phyloP scores from a whole-genome alignment of 2,888 invertebrate species.

The Sinopyrophorus schimmeli region DNA sequence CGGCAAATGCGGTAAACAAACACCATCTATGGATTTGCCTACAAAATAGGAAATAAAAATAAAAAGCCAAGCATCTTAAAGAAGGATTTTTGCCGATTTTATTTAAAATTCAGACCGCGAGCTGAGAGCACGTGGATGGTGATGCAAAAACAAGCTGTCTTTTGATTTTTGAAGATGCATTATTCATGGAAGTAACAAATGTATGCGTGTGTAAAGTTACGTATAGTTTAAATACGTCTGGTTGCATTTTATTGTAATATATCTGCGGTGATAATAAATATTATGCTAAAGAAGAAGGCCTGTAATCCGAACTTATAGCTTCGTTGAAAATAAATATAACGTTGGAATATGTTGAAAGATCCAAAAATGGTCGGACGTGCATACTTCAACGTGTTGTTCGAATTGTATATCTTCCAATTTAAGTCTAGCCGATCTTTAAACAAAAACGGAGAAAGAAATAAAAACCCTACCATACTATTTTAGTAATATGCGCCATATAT shows the following conservation, averaged over 20 bases:
- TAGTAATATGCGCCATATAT: conserved; percentile 46
- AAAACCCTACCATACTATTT: conserved; percentile 41
- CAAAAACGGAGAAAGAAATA: conserved; percentile 32
- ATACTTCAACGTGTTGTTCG: conserved; percentile 23
- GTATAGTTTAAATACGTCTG: conserved; percentile 3
- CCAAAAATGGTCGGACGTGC: conserved; percentile 21
- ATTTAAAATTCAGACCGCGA: conserved; percentile 39
- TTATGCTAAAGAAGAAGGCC: not conserved
- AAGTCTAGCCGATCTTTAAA: conserved; percentile 27
- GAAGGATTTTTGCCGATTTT: conserved; percentile 38
- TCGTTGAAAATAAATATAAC: conserved; percentile 19
- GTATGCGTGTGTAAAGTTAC: conserved; percentile 25
- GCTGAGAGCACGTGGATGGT: conserved; percentile 37
- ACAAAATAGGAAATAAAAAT: conserved; percentile 43
- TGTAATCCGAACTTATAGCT: not conserved
- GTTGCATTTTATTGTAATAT: conserved; percentile 10
- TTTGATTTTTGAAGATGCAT: conserved; percentile 45
- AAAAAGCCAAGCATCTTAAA: conserved; percentile 32
- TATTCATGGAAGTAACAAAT: conserved; percentile 43
- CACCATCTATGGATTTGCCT: conserved; percentile 47
- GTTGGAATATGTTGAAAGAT: conserved; percentile 11
- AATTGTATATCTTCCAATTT: conserved; percentile 28
- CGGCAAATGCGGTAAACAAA: conserved; percentile 47
- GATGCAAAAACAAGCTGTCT: conserved; percentile 43
- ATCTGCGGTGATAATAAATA: not conserved